Evolutionary conservation across 2,113 vertebrate genomes (phyloP).

Genomic region (Petromus typicus): DNA sequence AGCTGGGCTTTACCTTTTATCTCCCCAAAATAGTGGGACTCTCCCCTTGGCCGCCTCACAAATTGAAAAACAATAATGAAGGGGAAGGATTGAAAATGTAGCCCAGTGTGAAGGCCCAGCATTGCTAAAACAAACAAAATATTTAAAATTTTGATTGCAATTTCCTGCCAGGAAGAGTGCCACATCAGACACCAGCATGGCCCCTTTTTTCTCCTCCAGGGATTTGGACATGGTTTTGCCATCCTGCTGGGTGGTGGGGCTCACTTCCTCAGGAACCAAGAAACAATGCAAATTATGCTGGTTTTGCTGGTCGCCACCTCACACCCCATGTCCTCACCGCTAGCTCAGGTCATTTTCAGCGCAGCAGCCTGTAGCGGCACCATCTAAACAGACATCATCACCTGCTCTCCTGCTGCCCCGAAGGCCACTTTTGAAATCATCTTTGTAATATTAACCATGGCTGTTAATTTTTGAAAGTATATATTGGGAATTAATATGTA

Average conservation of each 20-base stretch:
- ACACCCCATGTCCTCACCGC: rapidly evolving
- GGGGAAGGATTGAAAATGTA: background rate
- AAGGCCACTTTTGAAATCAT: background rate
- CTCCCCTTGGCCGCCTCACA: background rate
- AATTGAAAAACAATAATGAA: background rate
- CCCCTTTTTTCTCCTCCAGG: background rate
- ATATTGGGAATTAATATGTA: background rate
- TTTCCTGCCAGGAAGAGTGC: background rate
- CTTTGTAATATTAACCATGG: background rate
- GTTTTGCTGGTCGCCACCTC: too few relatives aligned
- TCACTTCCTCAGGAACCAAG: background rate
- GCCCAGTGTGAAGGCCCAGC: background rate
- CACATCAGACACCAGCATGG: background rate
- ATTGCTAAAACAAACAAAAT: background rate
- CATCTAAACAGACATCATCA: background rate
- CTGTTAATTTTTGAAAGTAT: background rate
- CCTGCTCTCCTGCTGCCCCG: background rate
- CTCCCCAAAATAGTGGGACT: background rate
- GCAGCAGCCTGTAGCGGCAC: rapidly evolving
- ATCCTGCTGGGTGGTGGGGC: rapidly evolving
- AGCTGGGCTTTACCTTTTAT: too few relatives aligned
- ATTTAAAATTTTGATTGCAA: background rate
- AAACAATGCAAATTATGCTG: background rate
- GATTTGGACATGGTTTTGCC: background rate
- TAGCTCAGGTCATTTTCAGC: background rate